A percentile compares a stretch with the other conserved stretches of the same genome.
Conservation (phyloP, 1,140 invertebrate genomes). For the Hesperophylax magnus region DNA sequence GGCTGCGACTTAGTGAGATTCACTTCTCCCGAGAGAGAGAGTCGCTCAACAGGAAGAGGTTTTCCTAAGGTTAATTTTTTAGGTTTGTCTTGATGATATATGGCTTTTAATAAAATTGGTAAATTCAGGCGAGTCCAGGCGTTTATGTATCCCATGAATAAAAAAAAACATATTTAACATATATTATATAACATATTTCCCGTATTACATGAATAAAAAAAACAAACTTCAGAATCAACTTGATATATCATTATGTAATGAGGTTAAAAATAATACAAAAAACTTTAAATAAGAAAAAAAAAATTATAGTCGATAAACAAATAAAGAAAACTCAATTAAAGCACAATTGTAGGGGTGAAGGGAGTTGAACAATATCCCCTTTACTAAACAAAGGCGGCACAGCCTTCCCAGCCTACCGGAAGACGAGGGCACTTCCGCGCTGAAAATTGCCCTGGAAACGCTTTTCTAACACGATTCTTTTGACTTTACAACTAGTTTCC, state of each 20-base stretch:
- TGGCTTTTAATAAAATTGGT: no score
- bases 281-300: neutral
- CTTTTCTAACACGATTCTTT: neutral
- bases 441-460: conserved; percentile 1
- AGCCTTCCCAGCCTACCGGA: neutral
- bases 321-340: neutral
- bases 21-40: no score
- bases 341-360: neutral
- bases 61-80: no score
- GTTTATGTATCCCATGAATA: no score
- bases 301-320: neutral
- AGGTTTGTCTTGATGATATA: no score
- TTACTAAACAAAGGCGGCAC: conserved; percentile 9
- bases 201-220: no score
- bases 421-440: conserved; percentile 3
- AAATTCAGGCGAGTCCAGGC: no score
- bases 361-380: neutral
- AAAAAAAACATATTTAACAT: no score
- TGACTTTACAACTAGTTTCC: conserved; percentile 1
- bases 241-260: no score
- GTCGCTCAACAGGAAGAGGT: no score
- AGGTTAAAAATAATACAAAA: neutral
- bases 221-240: neutral
- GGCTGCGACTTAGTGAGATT: no score
- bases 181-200: no score